Evolutionary conservation across 2,888 invertebrate species (phyloP).

Genomic region (Diarsia mendica): DNA sequence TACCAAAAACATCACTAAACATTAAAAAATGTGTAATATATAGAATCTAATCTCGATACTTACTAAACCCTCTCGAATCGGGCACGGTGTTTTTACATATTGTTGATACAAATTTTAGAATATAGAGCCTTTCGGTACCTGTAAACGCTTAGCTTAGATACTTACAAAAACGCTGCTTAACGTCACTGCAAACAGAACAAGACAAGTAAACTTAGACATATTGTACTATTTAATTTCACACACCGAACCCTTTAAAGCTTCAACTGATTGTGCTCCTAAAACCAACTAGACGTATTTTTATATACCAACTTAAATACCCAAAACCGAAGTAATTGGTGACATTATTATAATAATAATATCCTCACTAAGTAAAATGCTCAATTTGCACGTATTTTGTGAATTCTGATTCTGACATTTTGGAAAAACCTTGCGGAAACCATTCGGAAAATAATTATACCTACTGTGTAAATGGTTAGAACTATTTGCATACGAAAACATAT

Average conservation of each 20-base stretch:
- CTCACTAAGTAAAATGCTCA: conserved; percentile 4
- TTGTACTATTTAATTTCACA: conserved; percentile 22
- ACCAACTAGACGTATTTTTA: conserved; percentile 1
- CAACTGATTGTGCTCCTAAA: conserved; percentile 3
- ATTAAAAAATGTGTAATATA: no score
- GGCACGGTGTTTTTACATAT: no score
- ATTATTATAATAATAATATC: conserved; percentile 22
- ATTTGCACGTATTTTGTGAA: conserved; percentile 9
- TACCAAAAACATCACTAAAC: no score
- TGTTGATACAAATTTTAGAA: no score
- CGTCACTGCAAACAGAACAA: conserved; percentile 5
- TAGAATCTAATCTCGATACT: no score
- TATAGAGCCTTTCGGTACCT: background rate
- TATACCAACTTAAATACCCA: conserved; percentile 1
- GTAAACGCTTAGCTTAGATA: background rate
- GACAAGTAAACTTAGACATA: conserved; percentile 19
- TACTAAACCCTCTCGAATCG: no score
- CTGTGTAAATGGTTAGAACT: background rate
- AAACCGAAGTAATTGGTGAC: conserved; percentile 27
- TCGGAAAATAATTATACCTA: background rate
- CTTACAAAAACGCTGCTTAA: conserved; percentile 24
- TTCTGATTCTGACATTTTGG: background rate
- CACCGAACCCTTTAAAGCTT: background rate
- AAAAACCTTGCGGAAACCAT: background rate
- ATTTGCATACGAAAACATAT: background rate